Evolutionary conservation across 2,888 invertebrate genomes (phyloP).

Genomic region (Imbricaverruca yamaguchii): DNA sequence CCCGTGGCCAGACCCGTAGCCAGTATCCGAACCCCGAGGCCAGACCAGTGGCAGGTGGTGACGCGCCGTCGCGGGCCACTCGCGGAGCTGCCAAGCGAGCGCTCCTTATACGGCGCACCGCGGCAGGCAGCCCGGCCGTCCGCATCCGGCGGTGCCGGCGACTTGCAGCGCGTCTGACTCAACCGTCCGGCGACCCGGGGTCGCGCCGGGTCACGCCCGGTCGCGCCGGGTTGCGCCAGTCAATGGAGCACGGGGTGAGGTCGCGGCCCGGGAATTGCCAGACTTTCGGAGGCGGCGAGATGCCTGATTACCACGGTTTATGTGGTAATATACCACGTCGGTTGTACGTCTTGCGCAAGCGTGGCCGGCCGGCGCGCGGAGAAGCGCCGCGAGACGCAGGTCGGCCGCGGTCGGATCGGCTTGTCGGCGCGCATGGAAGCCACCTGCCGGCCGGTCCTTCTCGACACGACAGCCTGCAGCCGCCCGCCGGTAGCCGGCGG

Average conservation of each 20-base stretch:
- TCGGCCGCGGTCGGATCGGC: too few relatives aligned
- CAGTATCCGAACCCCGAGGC: neutral
- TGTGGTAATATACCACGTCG: neutral
- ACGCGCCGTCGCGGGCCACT: neutral
- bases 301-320: neutral
- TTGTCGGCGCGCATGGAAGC: too few relatives aligned
- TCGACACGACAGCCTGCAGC: too few relatives aligned
- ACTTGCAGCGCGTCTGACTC: neutral
- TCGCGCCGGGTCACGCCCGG: neutral
- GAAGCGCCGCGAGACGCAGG: too few relatives aligned
- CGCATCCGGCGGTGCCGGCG: neutral
- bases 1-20: neutral
- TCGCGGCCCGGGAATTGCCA: neutral
- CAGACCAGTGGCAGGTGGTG: neutral
- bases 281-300: neutral
- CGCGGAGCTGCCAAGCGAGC: neutral
- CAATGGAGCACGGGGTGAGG: neutral
- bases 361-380: neutral
- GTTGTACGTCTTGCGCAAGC: neutral
- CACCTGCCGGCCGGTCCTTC: too few relatives aligned
- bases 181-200: neutral
- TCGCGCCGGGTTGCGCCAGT: neutral
- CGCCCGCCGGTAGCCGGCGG: too few relatives aligned
- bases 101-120: neutral
- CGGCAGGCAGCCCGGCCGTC: neutral